Percentiles rank a stretch among this genome's conserved stretches.
Conservation (phyloP, 1,140 invertebrate genomes). For the Temnothorax longispinosus region DNA sequence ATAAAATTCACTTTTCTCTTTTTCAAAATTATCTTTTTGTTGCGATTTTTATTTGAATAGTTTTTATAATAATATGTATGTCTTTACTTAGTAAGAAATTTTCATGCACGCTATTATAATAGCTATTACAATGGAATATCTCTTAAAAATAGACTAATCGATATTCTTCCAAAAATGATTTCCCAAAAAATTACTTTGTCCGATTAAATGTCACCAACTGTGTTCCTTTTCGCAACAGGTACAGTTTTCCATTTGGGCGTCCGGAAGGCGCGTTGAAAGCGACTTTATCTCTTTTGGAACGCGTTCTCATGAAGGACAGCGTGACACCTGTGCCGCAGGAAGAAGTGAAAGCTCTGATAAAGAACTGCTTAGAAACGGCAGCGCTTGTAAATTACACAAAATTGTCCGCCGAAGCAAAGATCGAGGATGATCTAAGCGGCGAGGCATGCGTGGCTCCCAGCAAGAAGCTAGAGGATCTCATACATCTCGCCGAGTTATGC, state of each 20-base stretch:
- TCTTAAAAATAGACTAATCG: background rate
- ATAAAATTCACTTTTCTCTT: background rate
- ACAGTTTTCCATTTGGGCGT: constrained; percentile 99
- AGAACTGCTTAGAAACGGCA: constrained; percentile 98
- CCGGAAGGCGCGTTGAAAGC: constrained; percentile 99
- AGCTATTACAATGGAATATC: background rate
- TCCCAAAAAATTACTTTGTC: background rate
- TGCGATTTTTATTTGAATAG: background rate
- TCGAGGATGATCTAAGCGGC: constrained; percentile 96
- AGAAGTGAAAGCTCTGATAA: constrained; percentile 98
- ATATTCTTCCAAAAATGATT: background rate
- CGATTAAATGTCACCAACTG: background rate
- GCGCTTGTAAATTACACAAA: constrained; percentile 98
- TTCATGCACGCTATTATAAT: background rate
- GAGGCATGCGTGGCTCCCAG: constrained; percentile 93
- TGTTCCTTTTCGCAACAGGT: constrained; percentile 86
- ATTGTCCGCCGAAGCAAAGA: constrained; percentile 98
- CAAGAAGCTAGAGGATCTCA: constrained; percentile 98
- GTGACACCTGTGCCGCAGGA: constrained; percentile 98
- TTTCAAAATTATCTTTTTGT: background rate
- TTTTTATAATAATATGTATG: background rate
- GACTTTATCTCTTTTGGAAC: constrained; percentile 97
- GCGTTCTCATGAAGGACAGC: constrained; percentile 99
- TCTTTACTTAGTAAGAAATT: background rate
- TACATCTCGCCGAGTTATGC: constrained; percentile 98